Conservation (phyloP, 2,113 vertebrate species). For the Osmerus eperlanus region DNA sequence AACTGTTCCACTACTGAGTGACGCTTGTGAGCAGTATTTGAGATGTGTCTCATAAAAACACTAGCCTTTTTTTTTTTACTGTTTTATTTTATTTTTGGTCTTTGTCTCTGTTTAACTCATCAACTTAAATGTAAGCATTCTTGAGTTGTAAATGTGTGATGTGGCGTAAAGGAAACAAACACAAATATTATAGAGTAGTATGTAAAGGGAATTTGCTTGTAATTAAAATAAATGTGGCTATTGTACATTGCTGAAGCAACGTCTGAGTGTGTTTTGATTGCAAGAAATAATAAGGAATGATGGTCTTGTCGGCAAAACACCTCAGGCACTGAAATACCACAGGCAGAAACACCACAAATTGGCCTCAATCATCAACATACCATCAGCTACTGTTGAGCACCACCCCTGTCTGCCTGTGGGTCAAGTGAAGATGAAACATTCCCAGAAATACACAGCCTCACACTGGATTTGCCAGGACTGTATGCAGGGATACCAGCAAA, state of each 20-base stretch:
- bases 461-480: too few species aligned
- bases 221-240: constrained; percentile 84
- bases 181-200: constrained; percentile 48
- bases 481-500: too few species aligned
- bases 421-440: too few species aligned
- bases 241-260: constrained; percentile 79
- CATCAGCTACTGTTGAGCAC: too few species aligned
- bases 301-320: constrained; percentile 28
- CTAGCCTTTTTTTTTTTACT: constrained; percentile 61
- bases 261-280: constrained; percentile 78
- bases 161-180: constrained; percentile 65
- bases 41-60: constrained; percentile 74
- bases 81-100: constrained; percentile 36
- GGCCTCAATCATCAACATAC: background rate
- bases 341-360: background rate
- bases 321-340: background rate
- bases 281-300: constrained; percentile 26
- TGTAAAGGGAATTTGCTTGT: constrained; percentile 83
- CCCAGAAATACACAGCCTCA: too few species aligned
- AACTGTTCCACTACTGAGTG: constrained; percentile 88
- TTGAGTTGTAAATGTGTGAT: constrained; percentile 77
- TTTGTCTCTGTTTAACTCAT: constrained; percentile 49
- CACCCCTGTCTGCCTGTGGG: too few species aligned
- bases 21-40: constrained; percentile 76
- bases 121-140: constrained; percentile 74